Evolutionary conservation across 1,140 invertebrate species (phyloP), one percentile per base, ranked within the genome.

Genomic region (Oedothorax gibbosus): DNA sequence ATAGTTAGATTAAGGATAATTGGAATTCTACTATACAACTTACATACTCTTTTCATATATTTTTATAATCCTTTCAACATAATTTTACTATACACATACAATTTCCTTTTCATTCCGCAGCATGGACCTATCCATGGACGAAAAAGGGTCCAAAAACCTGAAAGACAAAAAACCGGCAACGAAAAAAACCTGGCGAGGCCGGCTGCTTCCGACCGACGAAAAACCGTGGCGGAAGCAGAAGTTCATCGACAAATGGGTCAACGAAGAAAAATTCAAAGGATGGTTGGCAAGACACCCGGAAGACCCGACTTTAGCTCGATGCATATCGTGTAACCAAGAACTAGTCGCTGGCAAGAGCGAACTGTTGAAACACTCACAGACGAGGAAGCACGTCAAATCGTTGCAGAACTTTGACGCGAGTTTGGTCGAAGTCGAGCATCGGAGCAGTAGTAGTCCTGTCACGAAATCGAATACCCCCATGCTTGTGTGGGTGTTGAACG

Each of bases 331-430:
- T 21, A 85, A 85, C 64, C 73, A 85, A 78, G 75, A 85, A 53
- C 56, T 85, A 60, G 83, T 85, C 9, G 83, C 83, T n/a, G 83
- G 83, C 10, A 85, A 85, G 78, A 85, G 83, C 64, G 83, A 85
- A 85, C 75, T 85, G 20, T 21, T 85, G 14, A 85, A 78, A 50
- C 83, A 85, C 50, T 85, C 83, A 54, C 21, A 62, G 18, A 85
- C 73, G 69, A 57, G 72, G 21, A 85, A 85, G 49, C 83, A 85
- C 60, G 64, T 85, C 15, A 78, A 85, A 62, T 85, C 83, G 15
- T 21, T 78, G n/a, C 73, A 78, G 56, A 62, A 71, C 21, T 69
- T 85, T 85, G 83, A 85, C 35, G 18, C 53, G 11, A 60, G 64
- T 7, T 50, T 10, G 9, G 51, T 71, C 53, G 65, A 77, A 50